Conservation (phyloP, 2,797 vertebrate species). For the Lutjanus argentimaculatus region DNA sequence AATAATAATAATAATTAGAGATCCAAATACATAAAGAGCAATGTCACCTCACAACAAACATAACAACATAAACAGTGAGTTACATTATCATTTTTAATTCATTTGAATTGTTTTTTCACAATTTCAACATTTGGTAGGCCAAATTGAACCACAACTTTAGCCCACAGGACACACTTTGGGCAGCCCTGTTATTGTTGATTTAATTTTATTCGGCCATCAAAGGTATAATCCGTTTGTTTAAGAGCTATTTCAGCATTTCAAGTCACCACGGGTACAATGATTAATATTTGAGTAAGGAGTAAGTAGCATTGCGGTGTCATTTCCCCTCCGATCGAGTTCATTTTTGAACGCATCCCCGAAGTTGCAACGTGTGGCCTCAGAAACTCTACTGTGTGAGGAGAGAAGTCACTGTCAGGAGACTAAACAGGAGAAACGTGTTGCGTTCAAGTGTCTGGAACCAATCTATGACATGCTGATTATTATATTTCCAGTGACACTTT, state of each 20-base stretch:
- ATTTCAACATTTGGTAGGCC: too few relatives aligned
- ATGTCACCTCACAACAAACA: too few relatives aligned
- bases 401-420: not conserved
- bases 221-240: not conserved
- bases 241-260: not conserved
- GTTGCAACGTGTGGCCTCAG: constrained; percentile 49
- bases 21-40: too few relatives aligned
- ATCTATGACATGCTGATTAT: not conserved
- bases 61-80: too few relatives aligned
- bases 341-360: constrained; percentile 26
- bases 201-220: not conserved
- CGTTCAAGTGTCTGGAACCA: not conserved
- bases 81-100: too few relatives aligned
- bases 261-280: not conserved
- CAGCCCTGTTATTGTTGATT: too few relatives aligned
- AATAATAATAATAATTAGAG: too few relatives aligned
- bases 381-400: constrained; percentile 1
- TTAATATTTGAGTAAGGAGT: not conserved
- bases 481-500: not conserved
- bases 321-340: not conserved
- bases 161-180: too few relatives aligned
- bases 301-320: not conserved
- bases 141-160: too few relatives aligned
- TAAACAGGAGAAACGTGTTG: not conserved
- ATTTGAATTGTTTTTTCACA: too few relatives aligned